phyloP scores from a whole-genome alignment of 2,797 vertebrate species.

The Enteromius anoplus region DNA sequence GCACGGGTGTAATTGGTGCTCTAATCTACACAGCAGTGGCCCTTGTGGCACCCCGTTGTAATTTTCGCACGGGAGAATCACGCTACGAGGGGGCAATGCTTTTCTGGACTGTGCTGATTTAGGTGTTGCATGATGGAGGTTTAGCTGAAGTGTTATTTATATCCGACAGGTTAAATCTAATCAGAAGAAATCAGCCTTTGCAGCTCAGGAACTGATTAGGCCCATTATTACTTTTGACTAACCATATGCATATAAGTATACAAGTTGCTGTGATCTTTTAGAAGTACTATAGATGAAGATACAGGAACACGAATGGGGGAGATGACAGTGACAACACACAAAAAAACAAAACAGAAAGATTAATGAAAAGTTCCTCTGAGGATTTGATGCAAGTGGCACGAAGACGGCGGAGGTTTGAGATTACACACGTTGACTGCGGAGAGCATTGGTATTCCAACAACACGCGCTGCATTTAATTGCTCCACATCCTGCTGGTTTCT shows the following conservation, averaged over 20 bases:
- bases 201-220: constrained; percentile 52
- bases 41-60: background rate
- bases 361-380: constrained; percentile 53
- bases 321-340: constrained; percentile 9
- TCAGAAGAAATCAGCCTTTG: constrained; percentile 49
- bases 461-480: constrained; percentile 61
- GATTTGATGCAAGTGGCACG: constrained; percentile 57
- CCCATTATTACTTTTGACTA: constrained; percentile 40
- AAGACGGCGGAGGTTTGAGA: constrained; percentile 39
- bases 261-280: constrained; percentile 18
- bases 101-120: background rate
- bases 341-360: constrained; percentile 26
- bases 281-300: constrained; percentile 6
- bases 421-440: constrained; percentile 44
- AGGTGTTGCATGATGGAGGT: background rate
- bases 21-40: constrained; percentile 49
- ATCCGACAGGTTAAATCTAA: constrained; percentile 22
- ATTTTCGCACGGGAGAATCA: constrained; percentile 17
- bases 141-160: constrained; percentile 15
- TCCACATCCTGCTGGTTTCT: constrained; percentile 62
- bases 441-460: constrained; percentile 58
- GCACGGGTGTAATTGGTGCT: constrained; percentile 35
- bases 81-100: background rate
- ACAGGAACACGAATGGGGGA: background rate
- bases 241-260: constrained; percentile 49